These are phyloP conservation scores for Argopecten irradians DNA, from an alignment of 1,140 invertebrate genomes.

Conservation along the genomic window DNA sequence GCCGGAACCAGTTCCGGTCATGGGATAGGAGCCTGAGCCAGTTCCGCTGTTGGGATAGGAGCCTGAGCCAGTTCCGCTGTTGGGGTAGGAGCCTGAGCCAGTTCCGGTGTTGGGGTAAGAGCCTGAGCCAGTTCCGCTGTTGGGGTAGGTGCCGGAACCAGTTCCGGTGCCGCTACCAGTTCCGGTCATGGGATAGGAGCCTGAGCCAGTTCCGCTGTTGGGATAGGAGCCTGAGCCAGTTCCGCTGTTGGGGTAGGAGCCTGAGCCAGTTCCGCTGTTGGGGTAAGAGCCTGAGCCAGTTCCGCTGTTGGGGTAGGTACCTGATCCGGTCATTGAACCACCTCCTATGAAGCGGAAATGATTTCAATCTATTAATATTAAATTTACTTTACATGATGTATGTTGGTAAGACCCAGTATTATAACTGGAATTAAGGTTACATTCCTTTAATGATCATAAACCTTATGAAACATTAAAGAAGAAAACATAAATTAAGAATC, in stretches of 20 bases:
- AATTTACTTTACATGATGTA: too few species aligned
- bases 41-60: not conserved
- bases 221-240: not conserved
- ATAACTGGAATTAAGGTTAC: too few species aligned
- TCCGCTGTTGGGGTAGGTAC: not conserved
- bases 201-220: not conserved
- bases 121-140: not conserved
- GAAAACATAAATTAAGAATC: too few species aligned
- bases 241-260: not conserved
- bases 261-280: not conserved
- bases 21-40: not conserved
- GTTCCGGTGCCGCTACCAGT: not conserved
- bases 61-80: not conserved
- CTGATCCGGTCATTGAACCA: not conserved
- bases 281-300: not conserved
- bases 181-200: not conserved
- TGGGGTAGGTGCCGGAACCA: not conserved
- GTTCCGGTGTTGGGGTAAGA: not conserved
- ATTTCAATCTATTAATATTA: too few species aligned
- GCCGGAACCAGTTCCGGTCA: not conserved
- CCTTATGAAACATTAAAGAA: too few species aligned
- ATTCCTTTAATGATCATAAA: too few species aligned
- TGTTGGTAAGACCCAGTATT: too few species aligned
- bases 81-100: not conserved
- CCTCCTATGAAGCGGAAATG: too few species aligned